Evolutionary conservation across 1,140 invertebrate genomes (phyloP), one percentile per base, ranked within the genome.

Genomic region (Cyrtorhinus lividipennis): DNA sequence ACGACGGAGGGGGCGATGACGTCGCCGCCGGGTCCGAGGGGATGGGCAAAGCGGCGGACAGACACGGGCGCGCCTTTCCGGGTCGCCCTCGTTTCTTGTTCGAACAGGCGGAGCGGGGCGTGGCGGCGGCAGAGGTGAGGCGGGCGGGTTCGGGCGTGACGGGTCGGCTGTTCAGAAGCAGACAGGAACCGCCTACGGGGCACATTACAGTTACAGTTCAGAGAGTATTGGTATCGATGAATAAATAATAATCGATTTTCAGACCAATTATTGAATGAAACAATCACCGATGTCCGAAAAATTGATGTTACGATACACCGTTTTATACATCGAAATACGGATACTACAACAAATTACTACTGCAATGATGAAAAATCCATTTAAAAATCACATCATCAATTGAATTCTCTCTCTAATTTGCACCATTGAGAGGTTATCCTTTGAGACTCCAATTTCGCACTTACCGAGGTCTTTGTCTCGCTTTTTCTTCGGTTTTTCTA

Each of bases 401-500:
- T n/a, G n/a, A n/a, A n/a, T n/a, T n/a, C n/a, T n/a, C n/a, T n/a
- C n/a, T n/a, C n/a, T n/a, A n/a, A n/a, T n/a, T n/a, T n/a, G n/a
- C n/a, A n/a, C n/a, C n/a, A n/a, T n/a, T n/a, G n/a, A n/a, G n/a
- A n/a, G n/a, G n/a, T n/a, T n/a, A n/a, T n/a, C n/a, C n/a, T n/a
- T n/a, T n/a, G n/a, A n/a, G n/a, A n/a, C n/a, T n/a, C n/a, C n/a
- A n/a, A n/a, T n/a, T n/a, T n/a, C n/a, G n/a, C n/a, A 53, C 48
- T 53, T 53, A 53, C 20, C 48, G 15, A 53, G 8, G 10, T 53
- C 48, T 20, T 53, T 53, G 48, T 53, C 48, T 20, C 20, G 10
- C 20, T 22, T 53, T 53, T 20, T 53, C 18, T 20, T 10, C 10
- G 48, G 48, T 20, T 53, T 53, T 60, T 65, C 64, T n/a, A 57